Evolutionary conservation across 2,888 invertebrate species (phyloP), one percentile per base, ranked within the genome.

Genomic region (Phortica okadai): DNA sequence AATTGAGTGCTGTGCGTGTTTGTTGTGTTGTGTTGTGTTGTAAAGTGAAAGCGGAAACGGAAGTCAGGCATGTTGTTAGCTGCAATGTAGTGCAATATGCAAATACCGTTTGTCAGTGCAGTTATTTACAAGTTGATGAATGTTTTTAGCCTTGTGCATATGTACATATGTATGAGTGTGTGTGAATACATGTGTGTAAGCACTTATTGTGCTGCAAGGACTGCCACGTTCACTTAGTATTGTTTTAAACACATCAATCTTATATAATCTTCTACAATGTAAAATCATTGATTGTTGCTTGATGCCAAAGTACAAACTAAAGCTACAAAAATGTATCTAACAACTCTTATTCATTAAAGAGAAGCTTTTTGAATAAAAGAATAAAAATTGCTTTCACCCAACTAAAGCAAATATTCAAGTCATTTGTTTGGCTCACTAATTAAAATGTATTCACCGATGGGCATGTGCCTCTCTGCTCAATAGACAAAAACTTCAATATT

Each of bases 21-120:
- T n/a, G n/a, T 0, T 54, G 11, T 54, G 54, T n/a, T 54, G 54
- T 54, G 14, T 56, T 56, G n/a, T 14, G 56, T 33, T 33, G 33
- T 45, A 54, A 70, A 70, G 70, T 70, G 54, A 70, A 70, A 70
- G 70, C 70, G 70, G 70, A 70, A 70, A 45, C 70, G 70, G 70
- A 70, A 70, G 50, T 25, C 2, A 21, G 70, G 0, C 8, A 70
- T 25, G 70, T 44, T 50, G 21, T 54, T 62, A 21, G 25, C 21
- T 16, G 21, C 25, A 25, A 62, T 25, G 25, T 25, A 69, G 69
- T 69, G 45, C 54, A 50, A 54, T 70, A 70, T 70, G 70, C 70
- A 70, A 70, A 70, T 70, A 11, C 14, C 50, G 25, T 70, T 70
- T 54, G 44, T 44, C 42, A 16, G 42, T 44, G 11, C 42, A 16